Evolutionary conservation across 2,888 invertebrate genomes (phyloP), one percentile per base, ranked within the genome.

Genomic region (Calliphora vomitoria): DNA sequence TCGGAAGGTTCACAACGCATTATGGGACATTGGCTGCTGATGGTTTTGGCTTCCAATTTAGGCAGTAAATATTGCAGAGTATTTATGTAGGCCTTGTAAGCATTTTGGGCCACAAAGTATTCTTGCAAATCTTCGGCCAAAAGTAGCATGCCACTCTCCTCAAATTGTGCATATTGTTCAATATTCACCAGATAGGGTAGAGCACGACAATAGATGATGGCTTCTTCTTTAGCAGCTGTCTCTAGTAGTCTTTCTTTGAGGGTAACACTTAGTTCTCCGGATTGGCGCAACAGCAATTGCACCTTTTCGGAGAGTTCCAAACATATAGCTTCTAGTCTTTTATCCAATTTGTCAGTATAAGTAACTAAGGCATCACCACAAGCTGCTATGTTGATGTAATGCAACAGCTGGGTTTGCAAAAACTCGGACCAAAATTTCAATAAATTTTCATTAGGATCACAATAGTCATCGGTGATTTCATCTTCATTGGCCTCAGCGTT

Each of bases 401-500:
- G 90, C 25, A 92, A 15, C 3, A 92, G 88, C 66, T 92, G 89
- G 0, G 84, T 85, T 74, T 91, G 91, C 71, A 93, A 82, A 18
- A 88, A 88, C 11, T 92, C 91, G 0, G 92, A 91, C 93, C 93
- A 93, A 20, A 90, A 89, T 79, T 91, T 92, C 0, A 93, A 88
- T 18, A 92, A 81, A 83, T 91, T 92, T 15, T 92, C 92, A 89
- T 91, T 91, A 58, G 91, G 89, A 90, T 93, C 93, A 83, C 91
- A 92, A 72, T 91, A 92, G 75, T 93, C 92, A 68, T 93, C 92
- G 3, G 91, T 91, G 4, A 90, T 86, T 79, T 93, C 93, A 20
- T 92, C 91, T 44, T 93, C 92, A 4, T 82, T 82, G n/a, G 66
- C 74, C 31, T 91, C 90, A 11, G 84, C 47, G 15, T 47, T 87